phyloP scores from a whole-genome alignment of 1,140 invertebrate species.

The Sweltsa coloradensis region DNA sequence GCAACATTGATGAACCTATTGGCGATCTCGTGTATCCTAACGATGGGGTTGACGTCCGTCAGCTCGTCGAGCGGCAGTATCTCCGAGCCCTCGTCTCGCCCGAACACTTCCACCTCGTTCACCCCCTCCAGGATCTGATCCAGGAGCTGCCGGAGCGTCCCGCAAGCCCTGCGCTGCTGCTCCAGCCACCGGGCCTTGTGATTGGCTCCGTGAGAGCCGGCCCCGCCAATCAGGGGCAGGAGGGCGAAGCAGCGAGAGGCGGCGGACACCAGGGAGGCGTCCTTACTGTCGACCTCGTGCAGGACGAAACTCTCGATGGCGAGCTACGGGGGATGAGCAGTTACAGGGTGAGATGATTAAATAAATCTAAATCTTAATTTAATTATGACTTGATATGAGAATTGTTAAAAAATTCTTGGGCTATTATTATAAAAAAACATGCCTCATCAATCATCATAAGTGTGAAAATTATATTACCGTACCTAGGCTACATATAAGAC shows the following conservation, averaged over 20 bases:
- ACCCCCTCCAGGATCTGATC: not conserved
- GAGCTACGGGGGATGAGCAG: not conserved
- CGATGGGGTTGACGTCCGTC: not conserved
- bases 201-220: constrained; percentile 2
- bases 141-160: constrained; percentile 3
- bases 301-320: not conserved
- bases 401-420: not conserved
- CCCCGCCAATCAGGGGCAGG: constrained; percentile 8
- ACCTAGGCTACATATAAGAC: no score
- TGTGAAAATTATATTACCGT: no score
- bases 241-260: constrained; percentile 3
- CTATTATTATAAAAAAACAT: no score
- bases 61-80: not conserved
- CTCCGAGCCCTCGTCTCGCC: not conserved
- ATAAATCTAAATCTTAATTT: not conserved
- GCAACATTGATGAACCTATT: constrained; percentile 1
- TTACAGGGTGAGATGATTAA: not conserved
- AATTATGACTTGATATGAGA: not conserved
- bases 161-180: not conserved
- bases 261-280: not conserved
- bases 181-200: constrained; percentile 2
- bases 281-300: not conserved
- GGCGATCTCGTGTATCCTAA: not conserved
- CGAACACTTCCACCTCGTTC: not conserved
- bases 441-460: no score